These are phyloP conservation scores for Spheniscus mendiculus DNA, from an alignment of 2,113 vertebrate species.

Conservation along the genomic window DNA sequence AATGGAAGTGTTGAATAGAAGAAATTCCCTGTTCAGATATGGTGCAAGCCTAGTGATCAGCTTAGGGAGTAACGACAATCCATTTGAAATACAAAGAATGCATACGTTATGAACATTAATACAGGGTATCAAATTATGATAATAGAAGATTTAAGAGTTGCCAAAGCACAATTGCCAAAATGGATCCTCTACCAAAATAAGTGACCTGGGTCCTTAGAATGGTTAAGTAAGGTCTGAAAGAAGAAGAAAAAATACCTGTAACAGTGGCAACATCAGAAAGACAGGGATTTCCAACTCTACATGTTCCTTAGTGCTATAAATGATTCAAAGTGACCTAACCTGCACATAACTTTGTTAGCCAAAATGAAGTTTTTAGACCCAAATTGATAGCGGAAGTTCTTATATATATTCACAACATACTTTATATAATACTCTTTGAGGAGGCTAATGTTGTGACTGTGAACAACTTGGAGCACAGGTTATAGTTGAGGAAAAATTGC, in stretches of 20 bases:
- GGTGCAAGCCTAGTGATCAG: background rate
- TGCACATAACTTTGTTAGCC: background rate
- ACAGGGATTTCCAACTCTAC: background rate
- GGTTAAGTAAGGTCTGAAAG: background rate
- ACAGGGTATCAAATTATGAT: background rate
- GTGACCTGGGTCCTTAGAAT: background rate
- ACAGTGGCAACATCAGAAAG: background rate
- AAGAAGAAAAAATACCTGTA: background rate
- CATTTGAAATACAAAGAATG: background rate
- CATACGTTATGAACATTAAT: background rate
- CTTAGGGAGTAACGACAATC: rapidly evolving
- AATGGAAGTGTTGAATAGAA: background rate
- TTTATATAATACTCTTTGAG: background rate
- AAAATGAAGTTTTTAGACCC: background rate
- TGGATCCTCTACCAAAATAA: background rate
- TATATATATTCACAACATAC: background rate
- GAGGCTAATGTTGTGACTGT: rapidly evolving
- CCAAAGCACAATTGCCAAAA: background rate
- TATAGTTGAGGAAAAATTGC: background rate
- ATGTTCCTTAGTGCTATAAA: background rate
- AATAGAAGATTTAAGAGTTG: background rate
- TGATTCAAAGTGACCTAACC: background rate
- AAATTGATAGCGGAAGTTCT: background rate
- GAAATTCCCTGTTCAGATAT: background rate
- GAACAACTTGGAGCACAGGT: background rate